Base-by-base conservation (phyloP, 2,113 vertebrate genomes). In the Muscicapa adusta region DNA sequence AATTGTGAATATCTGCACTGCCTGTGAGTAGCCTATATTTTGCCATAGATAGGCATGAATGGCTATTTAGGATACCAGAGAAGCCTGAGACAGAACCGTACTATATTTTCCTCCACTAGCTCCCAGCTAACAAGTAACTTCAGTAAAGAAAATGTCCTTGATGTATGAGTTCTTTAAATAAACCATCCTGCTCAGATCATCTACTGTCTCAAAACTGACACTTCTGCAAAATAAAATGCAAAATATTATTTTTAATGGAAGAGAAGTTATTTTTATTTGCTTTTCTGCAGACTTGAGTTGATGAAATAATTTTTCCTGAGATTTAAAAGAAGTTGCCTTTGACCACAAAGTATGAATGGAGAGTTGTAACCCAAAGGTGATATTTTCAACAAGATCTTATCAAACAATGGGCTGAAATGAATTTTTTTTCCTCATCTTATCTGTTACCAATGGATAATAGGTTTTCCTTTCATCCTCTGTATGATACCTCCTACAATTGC, bases 271-370 rank as follows among this genome's bases (percentile, higher is more conserved):
- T 91, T 84, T 78, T 9, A 57, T 73, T 62, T 74, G 43, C 48
- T 71, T 86, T 93, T 92, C 26, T 72, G 12, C 62, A 72, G 56
- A 51, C 9, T 88, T 94, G 75, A 88, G 89, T 80, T 63, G 36
- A 47, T n/a, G 78, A 20, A 81, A 80, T 31, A 90, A 18, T 60
- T 68, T 89, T 78, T 53, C 25, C 61, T 25, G 12, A 63, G 43
- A 62, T 88, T 66, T 94, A 56, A 61, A 93, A 88, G n/a, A 85
- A 60, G 25, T 67, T 73, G 48, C n/a, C 67, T 91, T 89, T 90
- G 88, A 25, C 78, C 47, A 45, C 15, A 23, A 82, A 62, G n/a
- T 48, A 33, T 70, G 67, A 91, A 85, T 76, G n/a, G 42, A 66
- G 33, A 77, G 38, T 71, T 92, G 53, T 77, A 89, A 81, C 22